Percentiles rank a stretch among this genome's conserved stretches.
phyloP scores from a whole-genome alignment of 1,140 invertebrate species.

The Drosophila dunni region DNA sequence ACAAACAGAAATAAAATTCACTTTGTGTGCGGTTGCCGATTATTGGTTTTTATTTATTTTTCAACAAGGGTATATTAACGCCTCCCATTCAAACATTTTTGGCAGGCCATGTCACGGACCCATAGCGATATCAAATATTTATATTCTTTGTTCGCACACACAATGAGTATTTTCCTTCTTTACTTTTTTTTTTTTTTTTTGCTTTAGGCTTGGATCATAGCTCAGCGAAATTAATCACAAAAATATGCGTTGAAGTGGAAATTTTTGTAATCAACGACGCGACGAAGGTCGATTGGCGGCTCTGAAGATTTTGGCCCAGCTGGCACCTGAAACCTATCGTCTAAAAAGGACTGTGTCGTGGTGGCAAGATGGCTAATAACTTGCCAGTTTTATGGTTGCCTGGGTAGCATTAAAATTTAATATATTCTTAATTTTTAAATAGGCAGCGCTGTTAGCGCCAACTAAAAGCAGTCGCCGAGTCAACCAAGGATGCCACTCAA shows the following conservation, averaged over 20 bases:
- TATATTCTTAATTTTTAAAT: conserved; percentile 81
- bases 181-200: too few relatives aligned
- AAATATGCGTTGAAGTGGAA: conserved; percentile 75
- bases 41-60: conserved; percentile 57
- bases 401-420: conserved; percentile 66
- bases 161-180: conserved; percentile 31
- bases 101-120: conserved; percentile 9
- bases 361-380: conserved; percentile 64
- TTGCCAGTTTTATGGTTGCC: conserved; percentile 52
- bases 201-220: conserved; percentile 33
- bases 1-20: conserved; percentile 78
- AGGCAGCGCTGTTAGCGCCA: conserved; percentile 48
- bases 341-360: conserved; percentile 7
- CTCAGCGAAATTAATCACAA: conserved; percentile 67
- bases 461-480: conserved; percentile 38
- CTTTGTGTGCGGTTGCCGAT: conserved; percentile 74
- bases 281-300: conserved; percentile 60
- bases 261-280: conserved; percentile 68
- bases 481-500: conserved; percentile 66
- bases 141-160: conserved; percentile 34
- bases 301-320: conserved; percentile 13
- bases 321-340: conserved; percentile 9
- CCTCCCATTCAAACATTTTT: neutral
- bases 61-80: conserved; percentile 29
- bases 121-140: conserved; percentile 64